Percentiles rank a stretch among this genome's conserved stretches.
These are phyloP conservation scores for Archips xylosteana DNA, from an alignment of 2,888 invertebrate species.

Conservation along the genomic window DNA sequence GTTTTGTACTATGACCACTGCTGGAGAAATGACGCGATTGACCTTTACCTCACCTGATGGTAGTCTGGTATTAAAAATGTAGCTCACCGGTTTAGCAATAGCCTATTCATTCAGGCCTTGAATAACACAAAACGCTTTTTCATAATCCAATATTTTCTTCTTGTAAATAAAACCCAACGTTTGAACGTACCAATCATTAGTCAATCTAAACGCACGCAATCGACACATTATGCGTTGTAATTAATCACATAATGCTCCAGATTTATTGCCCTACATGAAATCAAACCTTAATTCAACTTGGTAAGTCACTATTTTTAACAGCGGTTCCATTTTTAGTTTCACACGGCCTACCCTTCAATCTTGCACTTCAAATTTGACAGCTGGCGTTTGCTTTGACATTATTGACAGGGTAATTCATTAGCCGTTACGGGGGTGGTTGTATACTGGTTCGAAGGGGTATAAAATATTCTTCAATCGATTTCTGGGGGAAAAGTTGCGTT, in stretches of 20 bases:
- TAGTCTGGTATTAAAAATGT: no score
- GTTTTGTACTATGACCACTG: no score
- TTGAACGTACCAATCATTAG: slow-evolving; percentile 40
- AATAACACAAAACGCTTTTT: slow-evolving; percentile 13
- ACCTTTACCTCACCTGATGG: no score
- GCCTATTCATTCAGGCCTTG: no score
- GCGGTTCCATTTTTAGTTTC: slow-evolving; percentile 41
- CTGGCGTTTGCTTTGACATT: slow-evolving; percentile 74
- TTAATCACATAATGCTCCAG: slow-evolving; percentile 65
- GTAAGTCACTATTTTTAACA: slow-evolving; percentile 41
- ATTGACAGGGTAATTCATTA: slow-evolving; percentile 77
- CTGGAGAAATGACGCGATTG: no score
- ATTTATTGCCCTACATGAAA: slow-evolving; percentile 18
- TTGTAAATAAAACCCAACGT: slow-evolving; percentile 35
- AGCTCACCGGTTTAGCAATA: no score
- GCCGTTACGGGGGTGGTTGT: slow-evolving; percentile 56
- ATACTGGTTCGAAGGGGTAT: slow-evolving; percentile 42
- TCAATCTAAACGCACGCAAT: slow-evolving; percentile 59
- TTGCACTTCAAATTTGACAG: slow-evolving; percentile 72
- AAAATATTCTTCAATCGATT: slow-evolving; percentile 34
- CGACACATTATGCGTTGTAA: slow-evolving; percentile 66
- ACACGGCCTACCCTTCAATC: slow-evolving; percentile 59
- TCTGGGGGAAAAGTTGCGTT: slow-evolving; percentile 19
- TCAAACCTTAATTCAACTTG: slow-evolving; percentile 47
- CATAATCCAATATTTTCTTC: slow-evolving; percentile 18